Conservation (phyloP, 2,113 vertebrate species). For the Lepus timidus region DNA sequence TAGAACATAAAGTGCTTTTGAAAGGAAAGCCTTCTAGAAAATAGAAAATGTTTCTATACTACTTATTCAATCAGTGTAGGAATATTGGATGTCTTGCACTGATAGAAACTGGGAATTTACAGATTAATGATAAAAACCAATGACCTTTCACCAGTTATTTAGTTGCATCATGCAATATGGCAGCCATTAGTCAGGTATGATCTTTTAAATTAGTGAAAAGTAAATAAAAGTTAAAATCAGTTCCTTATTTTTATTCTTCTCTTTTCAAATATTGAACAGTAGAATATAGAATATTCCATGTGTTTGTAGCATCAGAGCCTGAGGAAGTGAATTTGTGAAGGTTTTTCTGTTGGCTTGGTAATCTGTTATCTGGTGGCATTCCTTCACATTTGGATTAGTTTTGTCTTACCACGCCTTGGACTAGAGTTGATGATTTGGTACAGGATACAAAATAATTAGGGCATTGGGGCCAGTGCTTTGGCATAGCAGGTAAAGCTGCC, state of each 20-base stretch:
- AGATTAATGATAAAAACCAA: constrained; percentile 30
- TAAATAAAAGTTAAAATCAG: constrained; percentile 40
- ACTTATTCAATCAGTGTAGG: neutral
- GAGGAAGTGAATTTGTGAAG: neutral
- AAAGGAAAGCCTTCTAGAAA: constrained; percentile 53
- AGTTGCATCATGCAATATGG: neutral
- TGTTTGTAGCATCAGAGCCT: neutral
- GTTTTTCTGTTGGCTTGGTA: constrained; percentile 38
- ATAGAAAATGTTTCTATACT: constrained; percentile 1
- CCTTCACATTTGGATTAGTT: constrained; percentile 31
- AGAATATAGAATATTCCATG: neutral
- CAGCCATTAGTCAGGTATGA: neutral
- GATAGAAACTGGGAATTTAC: neutral
- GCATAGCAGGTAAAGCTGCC: too few relatives aligned
- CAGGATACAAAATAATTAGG: constrained; percentile 45
- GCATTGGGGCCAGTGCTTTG: too few relatives aligned
- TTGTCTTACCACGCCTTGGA: constrained; percentile 11
- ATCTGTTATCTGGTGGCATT: constrained; percentile 11
- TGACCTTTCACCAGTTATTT: neutral
- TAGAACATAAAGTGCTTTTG: neutral
- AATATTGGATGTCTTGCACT: neutral
- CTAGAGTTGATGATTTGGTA: constrained; percentile 39
- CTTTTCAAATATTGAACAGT: neutral
- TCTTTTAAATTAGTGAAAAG: constrained; percentile 40
- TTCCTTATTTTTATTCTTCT: neutral